phyloP scores from a whole-genome alignment of 2,113 vertebrate species.

The Sigmodon hispidus region DNA sequence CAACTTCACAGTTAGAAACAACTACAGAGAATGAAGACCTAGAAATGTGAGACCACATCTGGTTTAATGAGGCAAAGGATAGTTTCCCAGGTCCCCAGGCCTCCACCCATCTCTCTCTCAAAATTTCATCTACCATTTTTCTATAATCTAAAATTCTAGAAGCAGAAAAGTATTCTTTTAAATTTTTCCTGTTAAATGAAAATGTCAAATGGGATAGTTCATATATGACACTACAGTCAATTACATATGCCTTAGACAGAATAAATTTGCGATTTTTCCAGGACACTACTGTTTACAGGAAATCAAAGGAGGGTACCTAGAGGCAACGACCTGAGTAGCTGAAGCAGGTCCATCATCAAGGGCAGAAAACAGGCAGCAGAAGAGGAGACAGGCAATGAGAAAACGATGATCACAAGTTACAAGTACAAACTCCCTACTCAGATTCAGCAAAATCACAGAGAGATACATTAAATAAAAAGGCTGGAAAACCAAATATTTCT shows the following conservation, averaged over 20 bases:
- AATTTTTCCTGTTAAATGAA: slow-evolving; percentile 35
- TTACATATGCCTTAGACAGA: background rate
- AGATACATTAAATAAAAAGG: background rate
- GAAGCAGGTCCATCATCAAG: too few species aligned
- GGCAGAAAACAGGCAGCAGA: background rate
- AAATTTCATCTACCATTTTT: background rate
- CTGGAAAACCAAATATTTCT: background rate
- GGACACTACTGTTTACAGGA: background rate
- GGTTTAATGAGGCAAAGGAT: background rate
- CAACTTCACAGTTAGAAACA: slow-evolving; percentile 25
- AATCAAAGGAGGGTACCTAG: background rate
- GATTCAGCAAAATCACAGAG: background rate
- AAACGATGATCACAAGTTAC: background rate
- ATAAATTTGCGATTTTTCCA: slow-evolving; percentile 13
- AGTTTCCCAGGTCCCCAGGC: too few species aligned
- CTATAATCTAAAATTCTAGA: slow-evolving; percentile 22
- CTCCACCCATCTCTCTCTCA: background rate
- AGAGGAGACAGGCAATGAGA: too few species aligned
- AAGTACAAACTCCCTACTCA: background rate
- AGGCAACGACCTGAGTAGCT: background rate
- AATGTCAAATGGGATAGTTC: background rate
- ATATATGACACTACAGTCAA: background rate
- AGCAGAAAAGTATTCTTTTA: background rate
- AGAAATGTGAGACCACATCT: background rate
- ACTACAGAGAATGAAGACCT: background rate